phyloP scores from a whole-genome alignment of 1,140 invertebrate genomes.

The Neoseiulus cucumeris region DNA sequence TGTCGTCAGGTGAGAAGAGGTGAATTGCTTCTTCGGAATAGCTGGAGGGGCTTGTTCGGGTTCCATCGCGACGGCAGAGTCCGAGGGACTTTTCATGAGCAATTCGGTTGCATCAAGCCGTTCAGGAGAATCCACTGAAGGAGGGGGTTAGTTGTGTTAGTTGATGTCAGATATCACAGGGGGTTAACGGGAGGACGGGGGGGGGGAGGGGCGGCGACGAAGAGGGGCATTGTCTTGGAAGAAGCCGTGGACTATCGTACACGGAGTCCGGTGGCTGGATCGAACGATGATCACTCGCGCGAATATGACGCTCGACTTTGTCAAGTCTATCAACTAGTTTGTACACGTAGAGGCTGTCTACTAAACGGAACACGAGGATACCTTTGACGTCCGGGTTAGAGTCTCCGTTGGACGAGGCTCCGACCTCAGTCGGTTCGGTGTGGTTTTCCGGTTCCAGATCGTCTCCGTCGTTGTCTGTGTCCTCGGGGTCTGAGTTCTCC shows the following conservation, averaged over 20 bases:
- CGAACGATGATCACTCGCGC: too few relatives aligned
- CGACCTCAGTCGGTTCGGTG: background rate
- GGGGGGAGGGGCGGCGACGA: too few relatives aligned
- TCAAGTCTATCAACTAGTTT: too few relatives aligned
- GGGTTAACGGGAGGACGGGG: too few relatives aligned
- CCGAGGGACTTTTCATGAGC: constrained; percentile 1
- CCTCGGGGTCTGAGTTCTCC: constrained; percentile 5
- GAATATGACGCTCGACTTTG: too few relatives aligned
- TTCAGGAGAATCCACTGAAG: background rate
- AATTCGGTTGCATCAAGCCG: background rate
- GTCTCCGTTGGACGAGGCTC: background rate
- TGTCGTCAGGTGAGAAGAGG: background rate
- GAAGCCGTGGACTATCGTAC: too few relatives aligned
- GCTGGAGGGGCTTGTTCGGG: background rate
- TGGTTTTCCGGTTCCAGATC: background rate
- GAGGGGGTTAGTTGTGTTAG: background rate
- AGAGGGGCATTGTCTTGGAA: too few relatives aligned
- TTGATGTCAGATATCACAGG: too few relatives aligned
- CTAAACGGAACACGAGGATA: background rate
- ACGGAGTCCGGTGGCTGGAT: too few relatives aligned
- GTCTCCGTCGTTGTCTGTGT: constrained; percentile 2
- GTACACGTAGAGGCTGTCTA: background rate
- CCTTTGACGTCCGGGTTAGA: constrained; percentile 5
- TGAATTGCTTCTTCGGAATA: background rate
- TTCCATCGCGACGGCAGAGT: background rate